Conservation (phyloP, 2,888 invertebrate species). For the Palloptera scutellata region DNA sequence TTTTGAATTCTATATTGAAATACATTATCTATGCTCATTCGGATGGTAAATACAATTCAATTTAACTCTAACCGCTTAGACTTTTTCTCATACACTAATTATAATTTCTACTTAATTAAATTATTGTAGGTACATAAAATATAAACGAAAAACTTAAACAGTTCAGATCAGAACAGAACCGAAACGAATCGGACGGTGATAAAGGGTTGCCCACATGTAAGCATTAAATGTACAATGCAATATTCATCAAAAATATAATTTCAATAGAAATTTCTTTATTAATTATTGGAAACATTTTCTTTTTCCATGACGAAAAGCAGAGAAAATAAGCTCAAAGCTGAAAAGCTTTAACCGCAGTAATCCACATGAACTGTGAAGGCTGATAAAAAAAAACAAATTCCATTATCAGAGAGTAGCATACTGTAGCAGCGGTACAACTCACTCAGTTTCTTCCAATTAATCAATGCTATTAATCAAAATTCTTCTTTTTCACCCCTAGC, state of each 20-base stretch:
- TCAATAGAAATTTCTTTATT: conserved; percentile 33
- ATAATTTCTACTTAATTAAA: no score
- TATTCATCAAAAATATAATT: conserved; percentile 26
- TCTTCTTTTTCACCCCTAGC: conserved; percentile 55
- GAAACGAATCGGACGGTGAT: no score
- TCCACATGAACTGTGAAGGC: conserved; percentile 12
- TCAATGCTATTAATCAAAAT: conserved; percentile 59
- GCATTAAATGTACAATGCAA: conserved; percentile 30
- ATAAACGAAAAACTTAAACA: no score
- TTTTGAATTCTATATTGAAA: no score
- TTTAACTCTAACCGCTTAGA: no score
- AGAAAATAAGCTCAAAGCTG: conserved; percentile 16
- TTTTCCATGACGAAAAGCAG: conserved; percentile 41
- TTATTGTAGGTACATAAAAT: no score
- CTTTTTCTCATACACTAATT: no score
- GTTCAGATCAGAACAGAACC: no score
- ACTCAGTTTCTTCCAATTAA: conserved; percentile 16
- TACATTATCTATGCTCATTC: no score
- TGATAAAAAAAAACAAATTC: conserved; percentile 5
- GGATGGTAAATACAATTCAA: no score
- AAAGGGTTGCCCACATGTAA: conserved; percentile 31
- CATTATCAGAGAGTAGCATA: no score
- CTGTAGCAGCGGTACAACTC: conserved; percentile 5
- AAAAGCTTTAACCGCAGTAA: conserved; percentile 17
- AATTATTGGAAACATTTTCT: conserved; percentile 41